Evolutionary conservation across 2,797 vertebrate species (phyloP).

Genomic region (Gallirallus australis): DNA sequence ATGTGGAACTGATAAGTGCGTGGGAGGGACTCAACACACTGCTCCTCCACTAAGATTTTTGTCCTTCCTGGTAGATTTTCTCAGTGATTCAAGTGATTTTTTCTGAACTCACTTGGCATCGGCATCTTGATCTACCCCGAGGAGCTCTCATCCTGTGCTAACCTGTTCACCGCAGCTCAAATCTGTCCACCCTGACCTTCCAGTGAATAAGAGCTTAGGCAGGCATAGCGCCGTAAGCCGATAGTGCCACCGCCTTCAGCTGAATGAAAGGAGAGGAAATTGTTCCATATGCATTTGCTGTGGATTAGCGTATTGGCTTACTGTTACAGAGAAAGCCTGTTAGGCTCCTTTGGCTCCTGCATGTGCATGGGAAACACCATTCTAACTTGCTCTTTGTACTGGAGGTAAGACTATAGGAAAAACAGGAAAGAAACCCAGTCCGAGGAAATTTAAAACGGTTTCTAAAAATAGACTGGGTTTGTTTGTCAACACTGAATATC

Average conservation of each 20-base stretch:
- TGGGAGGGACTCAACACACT: constrained; percentile 76
- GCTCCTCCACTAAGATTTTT: constrained; percentile 79
- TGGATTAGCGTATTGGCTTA: constrained; percentile 84
- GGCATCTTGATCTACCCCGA: constrained; percentile 57
- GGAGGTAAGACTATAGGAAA: constrained; percentile 75
- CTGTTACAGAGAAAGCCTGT: constrained; percentile 77
- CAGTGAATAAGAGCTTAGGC: constrained; percentile 71
- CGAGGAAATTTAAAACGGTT: constrained; percentile 46
- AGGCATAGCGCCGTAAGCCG: constrained; percentile 67
- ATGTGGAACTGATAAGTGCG: constrained; percentile 80
- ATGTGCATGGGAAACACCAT: constrained; percentile 72
- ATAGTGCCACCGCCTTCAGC: constrained; percentile 64
- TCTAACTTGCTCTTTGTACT: constrained; percentile 71
- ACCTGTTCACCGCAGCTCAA: constrained; percentile 57
- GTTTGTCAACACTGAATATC: constrained; percentile 57
- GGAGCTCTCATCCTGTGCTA: constrained; percentile 49
- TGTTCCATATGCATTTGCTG: constrained; percentile 77
- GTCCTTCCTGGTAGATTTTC: constrained; percentile 75
- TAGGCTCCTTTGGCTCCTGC: constrained; percentile 72
- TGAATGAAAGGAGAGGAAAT: constrained; percentile 75
- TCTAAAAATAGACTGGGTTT: constrained; percentile 52
- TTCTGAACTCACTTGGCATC: constrained; percentile 47
- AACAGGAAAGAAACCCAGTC: constrained; percentile 52
- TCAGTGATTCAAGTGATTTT: constrained; percentile 61
- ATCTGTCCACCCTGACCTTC: constrained; percentile 81